Evolutionary conservation across 2,888 invertebrate genomes (phyloP).

Genomic region (Leucozona laternaria): DNA sequence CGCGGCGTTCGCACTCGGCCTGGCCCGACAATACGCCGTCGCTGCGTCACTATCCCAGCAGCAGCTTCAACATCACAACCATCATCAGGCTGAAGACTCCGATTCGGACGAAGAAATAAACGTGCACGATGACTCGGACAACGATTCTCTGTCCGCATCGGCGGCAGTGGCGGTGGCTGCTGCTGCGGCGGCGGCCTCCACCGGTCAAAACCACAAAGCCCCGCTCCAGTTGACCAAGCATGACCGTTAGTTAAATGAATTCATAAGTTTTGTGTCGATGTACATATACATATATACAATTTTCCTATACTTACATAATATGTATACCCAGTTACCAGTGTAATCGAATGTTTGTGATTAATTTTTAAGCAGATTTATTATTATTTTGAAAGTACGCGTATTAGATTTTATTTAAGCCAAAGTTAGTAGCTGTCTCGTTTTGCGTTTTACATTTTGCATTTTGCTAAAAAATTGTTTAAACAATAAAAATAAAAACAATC

Average conservation of each 20-base stretch:
- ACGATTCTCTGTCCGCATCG: constrained; percentile 77
- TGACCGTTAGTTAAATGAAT: constrained; percentile 79
- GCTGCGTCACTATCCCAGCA: constrained; percentile 82
- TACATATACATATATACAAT: not conserved
- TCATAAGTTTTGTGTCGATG: not conserved
- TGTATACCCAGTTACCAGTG: constrained; percentile 56
- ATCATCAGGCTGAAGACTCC: constrained; percentile 79
- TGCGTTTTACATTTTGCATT: not conserved
- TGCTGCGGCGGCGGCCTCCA: constrained; percentile 77
- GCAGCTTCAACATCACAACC: constrained; percentile 77
- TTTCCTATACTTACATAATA: constrained; percentile 19
- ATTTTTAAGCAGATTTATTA: constrained; percentile 57
- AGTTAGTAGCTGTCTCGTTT: constrained; percentile 61
- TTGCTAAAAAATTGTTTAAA: constrained; percentile 6
- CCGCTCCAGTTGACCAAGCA: constrained; percentile 83
- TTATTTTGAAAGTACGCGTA: constrained; percentile 31
- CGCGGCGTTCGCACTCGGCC: constrained; percentile 84
- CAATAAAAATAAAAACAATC: not conserved
- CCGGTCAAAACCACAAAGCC: constrained; percentile 75
- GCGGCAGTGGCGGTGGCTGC: constrained; percentile 55
- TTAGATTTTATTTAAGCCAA: constrained; percentile 64
- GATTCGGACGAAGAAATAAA: constrained; percentile 90
- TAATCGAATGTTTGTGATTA: constrained; percentile 75
- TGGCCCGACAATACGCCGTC: constrained; percentile 82
- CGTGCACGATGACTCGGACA: constrained; percentile 88